These are phyloP conservation scores for Antennarius maculatus DNA, from an alignment of 2,797 vertebrate species.

Conservation along the genomic window DNA sequence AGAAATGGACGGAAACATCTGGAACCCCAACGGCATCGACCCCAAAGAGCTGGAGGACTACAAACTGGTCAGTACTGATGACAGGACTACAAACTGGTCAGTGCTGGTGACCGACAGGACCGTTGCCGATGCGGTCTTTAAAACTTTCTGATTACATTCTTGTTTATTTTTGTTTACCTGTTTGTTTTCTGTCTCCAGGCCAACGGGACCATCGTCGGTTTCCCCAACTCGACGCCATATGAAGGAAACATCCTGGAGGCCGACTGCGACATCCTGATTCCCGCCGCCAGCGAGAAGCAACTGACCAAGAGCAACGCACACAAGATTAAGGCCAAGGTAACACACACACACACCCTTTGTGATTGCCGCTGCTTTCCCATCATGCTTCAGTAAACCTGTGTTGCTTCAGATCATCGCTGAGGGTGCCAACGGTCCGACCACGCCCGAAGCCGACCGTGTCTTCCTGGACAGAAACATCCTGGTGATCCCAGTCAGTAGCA, in stretches of 20 bases:
- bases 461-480: constrained; percentile 94
- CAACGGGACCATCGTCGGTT: constrained; percentile 89
- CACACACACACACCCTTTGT: background rate
- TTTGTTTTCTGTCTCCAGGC: constrained; percentile 51
- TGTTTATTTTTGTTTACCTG: too few species aligned
- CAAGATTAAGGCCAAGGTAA: constrained; percentile 93
- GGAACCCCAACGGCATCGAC: constrained; percentile 93
- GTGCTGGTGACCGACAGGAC: background rate
- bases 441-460: constrained; percentile 93
- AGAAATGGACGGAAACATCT: constrained; percentile 92
- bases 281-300: constrained; percentile 96
- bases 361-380: constrained; percentile 12
- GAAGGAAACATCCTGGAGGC: constrained; percentile 92
- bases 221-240: constrained; percentile 88
- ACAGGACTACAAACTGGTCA: too few species aligned
- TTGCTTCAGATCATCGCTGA: constrained; percentile 90
- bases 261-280: constrained; percentile 94
- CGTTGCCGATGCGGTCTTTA: too few species aligned
- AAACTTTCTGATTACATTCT: too few species aligned
- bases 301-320: constrained; percentile 91
- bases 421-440: constrained; percentile 95
- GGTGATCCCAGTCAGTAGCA: constrained; percentile 89
- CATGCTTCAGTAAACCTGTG: constrained; percentile 19
- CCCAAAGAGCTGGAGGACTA: constrained; percentile 97
- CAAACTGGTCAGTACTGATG: constrained; percentile 79